Base-by-base conservation (phyloP, 2,888 invertebrate species). In the Bellardia bayeri region DNA sequence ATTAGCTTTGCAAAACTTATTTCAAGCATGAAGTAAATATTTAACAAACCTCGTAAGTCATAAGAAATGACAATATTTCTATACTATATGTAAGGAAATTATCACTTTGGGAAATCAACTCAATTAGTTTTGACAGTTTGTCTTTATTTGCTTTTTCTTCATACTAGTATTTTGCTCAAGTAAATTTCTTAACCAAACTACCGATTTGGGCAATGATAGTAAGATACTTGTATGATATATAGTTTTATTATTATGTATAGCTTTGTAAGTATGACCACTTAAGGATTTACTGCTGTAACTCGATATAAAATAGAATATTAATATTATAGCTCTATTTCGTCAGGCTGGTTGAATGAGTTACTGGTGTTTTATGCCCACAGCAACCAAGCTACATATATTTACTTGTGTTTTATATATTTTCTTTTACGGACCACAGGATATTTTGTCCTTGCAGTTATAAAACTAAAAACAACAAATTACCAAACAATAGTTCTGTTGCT, bases 41-140 rank as follows among this genome's bases (percentile, higher is more conserved):
- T 45, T 45, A 45, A 9, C 45, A 9, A 13, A 13, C 30, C 54
- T 54, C 23, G 9, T 30, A 64, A 37, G 23, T 30, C 11, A 30
- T 14, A 37, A 11, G 16, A 63, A 63, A 63, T 23, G 58, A 61
- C 51, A 51, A 37, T 58, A 4, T 51, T 76, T 64, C 8, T 45
- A 37, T 37, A 14, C 40, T 37, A n/a, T 14, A 14, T 42, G 2
- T 69, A 45, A 58, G 37, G 5, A 79, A 42, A 54, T 56, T 69
- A 37, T 49, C 61, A 63, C 51, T 80, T 71, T 69, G 80, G 80
- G 69, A 80, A 80, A 80, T 80, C 49, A 71, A 45, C 23, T 61
- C 5, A 61, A 71, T 51, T 37, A 63, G 49, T 51, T 42, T 40
- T 37, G 8, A 54, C 40, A 76, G 40, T 61, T 58, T 80, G 33